Evolutionary conservation across 1,140 invertebrate genomes (phyloP).

Genomic region (Bombus huntii): DNA sequence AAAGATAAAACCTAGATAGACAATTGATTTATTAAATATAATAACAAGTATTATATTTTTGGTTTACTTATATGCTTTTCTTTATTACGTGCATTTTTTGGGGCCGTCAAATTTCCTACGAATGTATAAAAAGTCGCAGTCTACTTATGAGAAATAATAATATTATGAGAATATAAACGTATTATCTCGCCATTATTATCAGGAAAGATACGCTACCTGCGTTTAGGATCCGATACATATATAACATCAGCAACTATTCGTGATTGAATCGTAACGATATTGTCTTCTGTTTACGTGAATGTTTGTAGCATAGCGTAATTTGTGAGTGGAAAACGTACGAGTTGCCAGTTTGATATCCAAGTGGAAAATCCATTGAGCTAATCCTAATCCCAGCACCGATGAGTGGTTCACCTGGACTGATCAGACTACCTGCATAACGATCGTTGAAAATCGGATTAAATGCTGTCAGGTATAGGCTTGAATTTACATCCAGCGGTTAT

Average conservation of each 20-base stretch:
- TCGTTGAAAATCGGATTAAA: conserved; percentile 58
- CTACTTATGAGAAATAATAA: neutral
- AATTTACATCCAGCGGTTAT: conserved; percentile 50
- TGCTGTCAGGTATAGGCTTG: conserved; percentile 42
- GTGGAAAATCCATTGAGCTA: conserved; percentile 48
- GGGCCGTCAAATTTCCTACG: no score
- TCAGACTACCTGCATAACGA: conserved; percentile 44
- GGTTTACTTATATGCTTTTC: neutral
- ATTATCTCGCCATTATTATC: neutral
- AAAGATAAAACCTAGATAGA: neutral
- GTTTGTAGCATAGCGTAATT: neutral
- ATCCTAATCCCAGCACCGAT: conserved; percentile 55
- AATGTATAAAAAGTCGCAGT: neutral
- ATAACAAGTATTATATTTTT: neutral
- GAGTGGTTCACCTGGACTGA: conserved; percentile 44
- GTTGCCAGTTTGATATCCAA: conserved; percentile 33
- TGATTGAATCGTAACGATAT: neutral
- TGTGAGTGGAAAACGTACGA: conserved; percentile 13
- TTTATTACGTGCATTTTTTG: neutral
- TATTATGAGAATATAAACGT: neutral
- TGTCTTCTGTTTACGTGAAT: conserved; percentile 11
- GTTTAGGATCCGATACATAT: neutral
- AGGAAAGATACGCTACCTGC: neutral
- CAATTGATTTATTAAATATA: no score
- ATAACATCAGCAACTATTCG: neutral